phyloP scores from a whole-genome alignment of 2,888 invertebrate species.

The Adelphocoris suturalis region DNA sequence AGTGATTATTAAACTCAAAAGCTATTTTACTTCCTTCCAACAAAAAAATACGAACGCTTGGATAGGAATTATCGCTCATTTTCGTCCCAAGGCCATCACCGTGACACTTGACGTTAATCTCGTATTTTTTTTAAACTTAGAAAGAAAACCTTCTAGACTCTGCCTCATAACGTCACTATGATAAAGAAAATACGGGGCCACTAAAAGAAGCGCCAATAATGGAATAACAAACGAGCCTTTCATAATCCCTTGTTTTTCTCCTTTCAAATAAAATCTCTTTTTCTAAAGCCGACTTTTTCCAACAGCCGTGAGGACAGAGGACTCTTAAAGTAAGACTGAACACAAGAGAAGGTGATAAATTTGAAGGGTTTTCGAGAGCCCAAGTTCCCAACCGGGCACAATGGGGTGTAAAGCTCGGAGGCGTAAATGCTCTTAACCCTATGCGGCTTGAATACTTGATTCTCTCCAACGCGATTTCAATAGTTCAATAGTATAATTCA shows the following conservation, averaged over 20 bases:
- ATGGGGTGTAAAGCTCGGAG: neutral
- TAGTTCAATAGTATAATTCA: slow-evolving; percentile 39
- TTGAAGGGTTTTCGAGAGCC: slow-evolving; percentile 2
- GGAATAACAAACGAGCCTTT: slow-evolving; percentile 4
- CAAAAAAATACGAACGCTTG: too few relatives aligned
- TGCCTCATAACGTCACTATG: neutral
- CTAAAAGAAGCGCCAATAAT: neutral
- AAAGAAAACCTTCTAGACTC: too few relatives aligned
- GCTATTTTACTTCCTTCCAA: too few relatives aligned
- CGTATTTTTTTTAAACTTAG: too few relatives aligned
- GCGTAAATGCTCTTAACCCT: slow-evolving; percentile 21
- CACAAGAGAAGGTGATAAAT: slow-evolving; percentile 38
- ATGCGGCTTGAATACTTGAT: slow-evolving; percentile 57
- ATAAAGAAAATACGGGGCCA: neutral
- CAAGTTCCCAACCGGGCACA: neutral
- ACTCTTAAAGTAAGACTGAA: neutral
- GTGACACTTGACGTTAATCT: too few relatives aligned
- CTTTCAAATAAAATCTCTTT: neutral
- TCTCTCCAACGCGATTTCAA: slow-evolving; percentile 10
- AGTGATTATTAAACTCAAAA: too few relatives aligned
- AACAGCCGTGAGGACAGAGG: neutral
- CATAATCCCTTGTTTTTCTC: neutral
- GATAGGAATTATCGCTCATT: too few relatives aligned
- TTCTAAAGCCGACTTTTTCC: neutral
- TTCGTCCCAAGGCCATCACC: too few relatives aligned